These are phyloP conservation scores for Galaxias olidus DNA, from an alignment of 2,797 vertebrate genomes.

Conservation along the genomic window DNA sequence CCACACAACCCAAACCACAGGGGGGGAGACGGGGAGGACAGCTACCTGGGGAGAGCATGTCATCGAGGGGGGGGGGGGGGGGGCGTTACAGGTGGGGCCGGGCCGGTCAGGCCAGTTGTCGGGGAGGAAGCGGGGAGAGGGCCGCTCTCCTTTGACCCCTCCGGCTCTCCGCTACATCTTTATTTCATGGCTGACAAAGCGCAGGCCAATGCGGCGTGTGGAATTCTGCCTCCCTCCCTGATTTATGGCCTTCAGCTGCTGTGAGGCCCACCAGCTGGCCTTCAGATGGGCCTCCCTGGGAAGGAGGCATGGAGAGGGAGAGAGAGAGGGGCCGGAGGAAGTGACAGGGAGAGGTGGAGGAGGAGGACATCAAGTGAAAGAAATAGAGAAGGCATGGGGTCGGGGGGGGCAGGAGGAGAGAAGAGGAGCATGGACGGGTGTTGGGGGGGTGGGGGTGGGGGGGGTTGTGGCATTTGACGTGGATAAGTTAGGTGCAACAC, in stretches of 20 bases:
- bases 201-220: conserved; percentile 81
- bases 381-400: conserved; percentile 46
- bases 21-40: conserved; percentile 15
- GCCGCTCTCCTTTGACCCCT: conserved; percentile 77
- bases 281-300: conserved; percentile 60
- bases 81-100: conserved; percentile 33
- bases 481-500: too few relatives aligned
- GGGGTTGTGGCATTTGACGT: too few relatives aligned
- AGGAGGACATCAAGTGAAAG: conserved; percentile 34
- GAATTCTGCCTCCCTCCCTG: conserved; percentile 82
- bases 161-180: conserved; percentile 89
- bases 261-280: conserved; percentile 81
- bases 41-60: conserved; percentile 58
- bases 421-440: conserved; percentile 30
- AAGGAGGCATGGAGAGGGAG: conserved; percentile 42
- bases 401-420: conserved; percentile 25
- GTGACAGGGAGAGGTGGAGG: conserved; percentile 5
- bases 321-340: conserved; percentile 22
- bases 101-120: conserved; percentile 11
- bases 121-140: conserved; percentile 20
- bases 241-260: conserved; percentile 95
- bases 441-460: too few relatives aligned
- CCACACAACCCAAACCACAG: conserved; percentile 54
- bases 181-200: conserved; percentile 93
- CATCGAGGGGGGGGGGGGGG: conserved; percentile 30